Conservation (phyloP, 2,113 vertebrate genomes). For the Casuarius casuarius region DNA sequence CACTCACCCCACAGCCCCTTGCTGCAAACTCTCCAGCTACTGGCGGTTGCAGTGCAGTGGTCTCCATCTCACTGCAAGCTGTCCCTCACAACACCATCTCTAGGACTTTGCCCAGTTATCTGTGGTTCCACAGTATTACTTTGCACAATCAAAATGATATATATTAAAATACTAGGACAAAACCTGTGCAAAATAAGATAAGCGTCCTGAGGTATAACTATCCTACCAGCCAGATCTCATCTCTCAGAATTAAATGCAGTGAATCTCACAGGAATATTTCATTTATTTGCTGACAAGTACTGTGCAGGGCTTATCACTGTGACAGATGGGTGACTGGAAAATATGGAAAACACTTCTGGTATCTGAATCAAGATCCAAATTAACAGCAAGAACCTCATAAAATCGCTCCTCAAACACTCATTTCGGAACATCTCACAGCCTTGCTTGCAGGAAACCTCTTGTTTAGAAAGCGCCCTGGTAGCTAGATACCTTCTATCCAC, state of each 20-base stretch:
- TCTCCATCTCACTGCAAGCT: not conserved
- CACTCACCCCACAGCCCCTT: not conserved
- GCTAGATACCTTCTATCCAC: not conserved
- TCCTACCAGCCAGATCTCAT: conserved; percentile 16
- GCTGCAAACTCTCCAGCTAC: not conserved
- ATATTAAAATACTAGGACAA: conserved; percentile 33
- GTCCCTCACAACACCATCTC: not conserved
- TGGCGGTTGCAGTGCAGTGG: not conserved
- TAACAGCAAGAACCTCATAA: conserved; percentile 44
- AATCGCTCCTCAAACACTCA: not conserved
- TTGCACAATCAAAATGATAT: not conserved
- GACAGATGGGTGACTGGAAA: conserved; percentile 65
- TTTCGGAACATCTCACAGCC: not conserved
- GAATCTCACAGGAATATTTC: conserved; percentile 58
- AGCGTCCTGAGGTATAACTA: not conserved
- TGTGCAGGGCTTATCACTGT: conserved; percentile 41
- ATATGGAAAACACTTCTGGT: conserved; percentile 68
- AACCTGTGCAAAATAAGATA: conserved; percentile 24
- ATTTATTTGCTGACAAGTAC: conserved; percentile 69
- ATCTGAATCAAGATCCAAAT: conserved; percentile 61
- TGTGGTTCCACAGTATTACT: not conserved
- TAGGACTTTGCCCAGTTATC: not conserved
- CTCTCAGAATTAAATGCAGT: conserved; percentile 2
- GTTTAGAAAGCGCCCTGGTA: not conserved
- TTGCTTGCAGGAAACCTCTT: not conserved